Base-by-base conservation (phyloP, 2,888 invertebrate genomes). In the Orthonevra nobilis region DNA sequence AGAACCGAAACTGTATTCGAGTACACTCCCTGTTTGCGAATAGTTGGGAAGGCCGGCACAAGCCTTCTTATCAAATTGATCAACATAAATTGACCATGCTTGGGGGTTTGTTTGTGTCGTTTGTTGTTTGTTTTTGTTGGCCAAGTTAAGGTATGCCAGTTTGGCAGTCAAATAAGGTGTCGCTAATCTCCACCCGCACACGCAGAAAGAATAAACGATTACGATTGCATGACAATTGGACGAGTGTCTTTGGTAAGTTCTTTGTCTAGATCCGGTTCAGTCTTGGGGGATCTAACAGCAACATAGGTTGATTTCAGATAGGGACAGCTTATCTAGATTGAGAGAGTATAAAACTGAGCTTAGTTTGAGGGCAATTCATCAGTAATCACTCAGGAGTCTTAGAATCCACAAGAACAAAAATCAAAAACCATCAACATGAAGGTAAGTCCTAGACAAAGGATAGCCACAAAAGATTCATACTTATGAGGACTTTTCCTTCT, bases 391-490 rank as follows among this genome's bases (percentile, higher is more conserved):
- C 20, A 61, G 36, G 32, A 46, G 52, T 70, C 52, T 52, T 26
- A 61, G 26, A 61, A 61, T 46, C 12, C 28, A 70, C 58, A 69
- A 54, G 52, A 19, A n/a, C n/a, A n/a, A n/a, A n/a, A n/a, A n/a
- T n/a, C n/a, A 5, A 44, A 14, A 52, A 32, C 34, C 50, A 50
- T 58, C 60, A 69, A 48, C 26, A 60, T 69, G 69, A 69, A 69
- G 42, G 69, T 69, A 52, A 60, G 60, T 6, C 19, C 10, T 4
- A 10, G 2, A n/a, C 9, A 34, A 3, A 2, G 4, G 6, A 15
- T 12, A 15, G 4, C 2, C 15, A 5, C 2, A 26, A 42, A 1
- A 19, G 2, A 5, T 23, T 23, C 5, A 23, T 3, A 23, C 5
- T 23, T 23, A 23, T 23, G 3, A 20, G 4, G n/a, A 17, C n/a